Base-by-base conservation (phyloP, 2,113 vertebrate species). In the Puntigrus tetrazona region DNA sequence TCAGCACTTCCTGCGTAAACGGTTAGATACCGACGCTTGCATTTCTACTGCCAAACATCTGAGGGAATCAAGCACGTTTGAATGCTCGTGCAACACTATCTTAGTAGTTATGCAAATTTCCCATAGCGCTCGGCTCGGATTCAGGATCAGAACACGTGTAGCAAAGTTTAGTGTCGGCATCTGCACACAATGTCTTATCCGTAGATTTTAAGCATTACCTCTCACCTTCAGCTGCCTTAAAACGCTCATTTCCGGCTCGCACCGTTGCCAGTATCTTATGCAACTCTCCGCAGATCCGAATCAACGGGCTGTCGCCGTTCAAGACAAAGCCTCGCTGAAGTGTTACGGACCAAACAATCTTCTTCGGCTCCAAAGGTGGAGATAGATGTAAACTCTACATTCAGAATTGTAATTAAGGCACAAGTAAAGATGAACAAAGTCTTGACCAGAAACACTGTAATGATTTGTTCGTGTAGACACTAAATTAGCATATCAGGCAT, bases 181-280 rank as follows among this genome's bases (percentile, higher is more conserved):
- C 45, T 6, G 22, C 20, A 25, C 6, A 36, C 20, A 31, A 22
- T 1, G 1, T 73, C 29, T 20, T 79, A 55, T 82, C 10, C 59
- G 43, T 82, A 43, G 22, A 57, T 57, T 65, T 52, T 55, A 36
- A 82, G n/a, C 84, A 73, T 88, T 85, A 86, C 50, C 47, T 84
- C 69, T 41, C 83, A 52, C 84, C 81, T 79, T 86, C 52, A 78
- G 38, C 85, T 86, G 85, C 87, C 87, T 88, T 88, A 84, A 84
- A 14, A 86, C 10, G 43, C 59, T 78, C 9, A 9, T 59, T 82
- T 45, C 50, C 73, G 73, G 29, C 55, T 79, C 43, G n/a, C 47
- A 43, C 50, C n/a, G 20, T 52, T 76, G 69, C 61, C 63, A 85
- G 41, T 75, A 70, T 70, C 50, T 78, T 82, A 77, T 77, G 72